Conservation (phyloP, 2,888 invertebrate species). For the Hydrotaea diabolus region DNA sequence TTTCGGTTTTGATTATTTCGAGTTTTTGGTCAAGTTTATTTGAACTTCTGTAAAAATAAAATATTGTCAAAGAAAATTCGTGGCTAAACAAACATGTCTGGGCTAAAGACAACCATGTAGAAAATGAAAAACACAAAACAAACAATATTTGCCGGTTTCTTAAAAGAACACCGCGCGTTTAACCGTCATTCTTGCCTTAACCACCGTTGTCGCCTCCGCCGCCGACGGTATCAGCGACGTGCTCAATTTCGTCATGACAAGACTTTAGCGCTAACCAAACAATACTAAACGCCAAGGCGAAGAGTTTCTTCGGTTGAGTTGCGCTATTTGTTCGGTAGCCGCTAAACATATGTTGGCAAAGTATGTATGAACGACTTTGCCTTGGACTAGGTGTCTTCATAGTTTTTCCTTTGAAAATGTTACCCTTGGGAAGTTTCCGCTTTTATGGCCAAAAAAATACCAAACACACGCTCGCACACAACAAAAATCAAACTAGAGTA, state of each 20-base stretch:
- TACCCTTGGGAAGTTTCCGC: constrained; percentile 60
- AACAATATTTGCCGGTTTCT: constrained; percentile 14
- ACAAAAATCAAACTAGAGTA: constrained; percentile 41
- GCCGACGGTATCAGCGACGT: constrained; percentile 11
- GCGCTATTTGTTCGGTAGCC: too few species aligned
- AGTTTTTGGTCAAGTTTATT: constrained; percentile 20
- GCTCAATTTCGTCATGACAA: constrained; percentile 42
- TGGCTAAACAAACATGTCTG: constrained; percentile 27
- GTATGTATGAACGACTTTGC: not conserved
- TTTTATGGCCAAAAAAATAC: constrained; percentile 15
- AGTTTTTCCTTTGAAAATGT: constrained; percentile 56
- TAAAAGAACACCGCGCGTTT: not conserved
- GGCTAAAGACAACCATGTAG: not conserved
- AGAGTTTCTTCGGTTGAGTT: too few species aligned
- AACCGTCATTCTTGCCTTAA: not conserved
- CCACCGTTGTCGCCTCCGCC: not conserved
- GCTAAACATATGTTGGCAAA: constrained; percentile 23
- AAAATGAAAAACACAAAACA: constrained; percentile 9
- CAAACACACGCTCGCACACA: not conserved
- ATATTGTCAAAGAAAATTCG: not conserved
- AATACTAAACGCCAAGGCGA: not conserved
- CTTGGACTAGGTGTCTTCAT: constrained; percentile 35
- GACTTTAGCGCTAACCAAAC: constrained; percentile 45
- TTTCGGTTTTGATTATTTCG: not conserved
- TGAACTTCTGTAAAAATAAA: constrained; percentile 16